phyloP scores from a whole-genome alignment of 1,140 invertebrate genomes.

The Globodera ellingtonae region DNA sequence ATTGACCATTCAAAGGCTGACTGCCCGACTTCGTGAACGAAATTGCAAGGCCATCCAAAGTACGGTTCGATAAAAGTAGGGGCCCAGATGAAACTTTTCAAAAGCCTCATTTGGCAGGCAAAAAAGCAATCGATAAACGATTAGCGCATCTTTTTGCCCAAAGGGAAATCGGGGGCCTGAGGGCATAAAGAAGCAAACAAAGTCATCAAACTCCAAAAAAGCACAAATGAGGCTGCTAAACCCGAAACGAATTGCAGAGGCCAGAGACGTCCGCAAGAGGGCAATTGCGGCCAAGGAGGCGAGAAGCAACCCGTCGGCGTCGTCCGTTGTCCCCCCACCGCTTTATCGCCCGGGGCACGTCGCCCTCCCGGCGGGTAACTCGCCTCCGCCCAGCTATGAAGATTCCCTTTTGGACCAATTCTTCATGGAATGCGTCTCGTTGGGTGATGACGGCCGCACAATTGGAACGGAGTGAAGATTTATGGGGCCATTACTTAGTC shows the following conservation, averaged over 20 bases:
- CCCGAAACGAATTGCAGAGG: slow-evolving; percentile 38
- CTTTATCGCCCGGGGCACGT: slow-evolving; percentile 5
- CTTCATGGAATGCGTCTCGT: slow-evolving; percentile 60
- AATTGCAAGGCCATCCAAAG: slow-evolving; percentile 64
- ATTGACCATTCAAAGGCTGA: slow-evolving; percentile 59
- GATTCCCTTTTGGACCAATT: slow-evolving; percentile 62
- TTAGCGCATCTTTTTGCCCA: too few species aligned
- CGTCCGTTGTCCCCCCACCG: slow-evolving; percentile 24
- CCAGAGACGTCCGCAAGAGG: slow-evolving; percentile 57
- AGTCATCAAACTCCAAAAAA: too few species aligned
- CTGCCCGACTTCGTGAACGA: slow-evolving; percentile 57
- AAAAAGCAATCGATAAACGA: too few species aligned
- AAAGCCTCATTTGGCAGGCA: too few species aligned
- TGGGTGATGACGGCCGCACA: neutral
- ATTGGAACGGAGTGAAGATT: neutral
- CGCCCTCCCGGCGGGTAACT: slow-evolving; percentile 44
- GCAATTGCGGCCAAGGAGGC: slow-evolving; percentile 21
- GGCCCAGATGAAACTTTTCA: neutral
- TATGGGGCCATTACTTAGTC: neutral
- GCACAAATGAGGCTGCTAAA: too few species aligned
- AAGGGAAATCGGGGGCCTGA: too few species aligned
- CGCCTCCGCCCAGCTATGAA: slow-evolving; percentile 63
- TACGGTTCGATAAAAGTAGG: slow-evolving; percentile 36
- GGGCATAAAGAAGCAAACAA: too few species aligned
- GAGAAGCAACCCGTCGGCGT: neutral